A percentile compares a stretch with the other conserved stretches of the same genome.
These are phyloP conservation scores for Lamellibrachia satsuma DNA, from an alignment of 2,888 invertebrate genomes.

Conservation along the genomic window DNA sequence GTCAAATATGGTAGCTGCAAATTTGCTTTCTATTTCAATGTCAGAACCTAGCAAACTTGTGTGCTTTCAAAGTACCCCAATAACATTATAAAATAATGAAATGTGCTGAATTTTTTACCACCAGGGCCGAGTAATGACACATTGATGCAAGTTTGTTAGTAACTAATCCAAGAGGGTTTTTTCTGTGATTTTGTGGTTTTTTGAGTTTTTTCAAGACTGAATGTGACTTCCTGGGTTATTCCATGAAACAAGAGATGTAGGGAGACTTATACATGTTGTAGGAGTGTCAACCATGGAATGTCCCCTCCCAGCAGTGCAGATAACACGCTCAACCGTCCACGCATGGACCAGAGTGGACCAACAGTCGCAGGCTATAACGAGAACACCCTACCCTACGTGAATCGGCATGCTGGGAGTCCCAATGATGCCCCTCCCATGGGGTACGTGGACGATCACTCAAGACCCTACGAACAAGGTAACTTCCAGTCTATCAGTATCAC, in stretches of 20 bases:
- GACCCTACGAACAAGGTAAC: slow-evolving; percentile 19
- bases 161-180: too few species aligned
- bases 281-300: not conserved
- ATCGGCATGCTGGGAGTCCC: slow-evolving; percentile 17
- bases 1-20: too few species aligned
- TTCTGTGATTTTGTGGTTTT: not conserved
- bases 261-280: not conserved
- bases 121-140: too few species aligned
- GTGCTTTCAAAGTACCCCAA: too few species aligned
- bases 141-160: too few species aligned
- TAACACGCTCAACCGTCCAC: slow-evolving; percentile 43
- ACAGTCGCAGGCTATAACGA: slow-evolving; percentile 38
- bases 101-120: too few species aligned
- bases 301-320: slow-evolving; percentile 38
- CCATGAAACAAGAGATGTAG: too few species aligned
- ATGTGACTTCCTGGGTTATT: not conserved
- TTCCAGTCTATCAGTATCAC: not conserved
- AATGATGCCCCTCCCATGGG: not conserved
- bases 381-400: slow-evolving; percentile 32
- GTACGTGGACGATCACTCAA: slow-evolving; percentile 23
- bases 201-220: not conserved
- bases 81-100: too few species aligned
- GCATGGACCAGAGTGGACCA: slow-evolving; percentile 42
- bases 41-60: too few species aligned
- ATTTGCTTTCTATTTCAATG: too few species aligned